Percentiles rank a stretch among this genome's conserved stretches.
Conservation (phyloP, 2,797 vertebrate species). For the Zalophus californianus region DNA sequence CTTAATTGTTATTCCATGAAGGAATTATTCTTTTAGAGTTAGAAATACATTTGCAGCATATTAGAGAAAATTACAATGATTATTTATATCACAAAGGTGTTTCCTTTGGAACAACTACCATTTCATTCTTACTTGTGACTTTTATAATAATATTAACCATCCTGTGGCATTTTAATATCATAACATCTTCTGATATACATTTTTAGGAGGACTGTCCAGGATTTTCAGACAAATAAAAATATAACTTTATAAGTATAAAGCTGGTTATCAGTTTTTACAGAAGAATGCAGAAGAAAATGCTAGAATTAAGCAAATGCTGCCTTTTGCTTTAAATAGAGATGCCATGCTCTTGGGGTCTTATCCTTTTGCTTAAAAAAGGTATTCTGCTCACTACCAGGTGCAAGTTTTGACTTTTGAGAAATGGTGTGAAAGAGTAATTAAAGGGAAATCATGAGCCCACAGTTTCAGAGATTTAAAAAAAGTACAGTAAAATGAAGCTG, state of each 20-base stretch:
- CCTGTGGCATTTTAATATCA: neutral
- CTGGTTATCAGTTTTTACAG: constrained; percentile 80
- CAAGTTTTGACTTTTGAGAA: constrained; percentile 73
- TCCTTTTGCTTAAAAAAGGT: constrained; percentile 61
- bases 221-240: constrained; percentile 56
- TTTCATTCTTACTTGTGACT: constrained; percentile 37
- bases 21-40: constrained; percentile 76
- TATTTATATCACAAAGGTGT: constrained; percentile 28
- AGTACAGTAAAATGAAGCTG: constrained; percentile 30
- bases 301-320: constrained; percentile 75
- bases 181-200: constrained; percentile 25
- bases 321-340: constrained; percentile 72
- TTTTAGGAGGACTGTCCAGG: constrained; percentile 2
- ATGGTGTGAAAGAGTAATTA: constrained; percentile 12
- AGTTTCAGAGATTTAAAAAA: neutral
- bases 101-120: constrained; percentile 2
- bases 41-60: constrained; percentile 78
- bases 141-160: constrained; percentile 32
- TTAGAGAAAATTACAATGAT: constrained; percentile 68
- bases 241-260: constrained; percentile 74
- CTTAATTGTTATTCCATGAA: constrained; percentile 83
- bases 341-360: constrained; percentile 31
- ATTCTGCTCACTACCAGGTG: constrained; percentile 72
- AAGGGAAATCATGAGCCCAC: constrained; percentile 39
- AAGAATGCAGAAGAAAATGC: constrained; percentile 73